Evolutionary conservation across 2,797 vertebrate genomes (phyloP).

Genomic region (Liasis olivaceus): DNA sequence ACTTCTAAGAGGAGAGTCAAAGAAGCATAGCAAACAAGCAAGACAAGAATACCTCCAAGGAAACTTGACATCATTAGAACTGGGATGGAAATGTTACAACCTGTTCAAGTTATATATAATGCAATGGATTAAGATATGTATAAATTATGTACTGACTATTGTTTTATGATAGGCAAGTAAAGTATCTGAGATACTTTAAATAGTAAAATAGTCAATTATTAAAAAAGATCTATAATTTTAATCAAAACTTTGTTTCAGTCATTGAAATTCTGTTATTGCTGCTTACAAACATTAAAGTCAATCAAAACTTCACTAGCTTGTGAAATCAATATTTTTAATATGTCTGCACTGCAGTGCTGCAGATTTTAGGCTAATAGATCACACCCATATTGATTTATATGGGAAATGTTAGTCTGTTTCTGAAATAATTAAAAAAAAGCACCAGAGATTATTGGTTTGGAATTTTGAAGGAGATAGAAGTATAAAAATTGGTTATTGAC

Average conservation of each 20-base stretch:
- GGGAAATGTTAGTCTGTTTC: slow-evolving; percentile 93
- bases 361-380: slow-evolving; percentile 91
- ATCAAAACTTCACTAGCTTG: slow-evolving; percentile 80
- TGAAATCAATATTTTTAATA: slow-evolving; percentile 88
- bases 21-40: background rate
- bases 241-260: slow-evolving; percentile 84
- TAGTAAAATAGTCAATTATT: slow-evolving; percentile 72
- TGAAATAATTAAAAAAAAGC: slow-evolving; percentile 82
- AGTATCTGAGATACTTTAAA: slow-evolving; percentile 70
- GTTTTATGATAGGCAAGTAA: slow-evolving; percentile 68
- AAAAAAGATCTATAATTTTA: slow-evolving; percentile 84
- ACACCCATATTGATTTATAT: slow-evolving; percentile 92
- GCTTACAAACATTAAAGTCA: slow-evolving; percentile 84
- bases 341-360: slow-evolving; percentile 82
- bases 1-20: background rate
- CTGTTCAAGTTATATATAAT: slow-evolving; percentile 58
- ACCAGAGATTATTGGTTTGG: slow-evolving; percentile 77
- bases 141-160: slow-evolving; percentile 69
- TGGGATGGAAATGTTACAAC: slow-evolving; percentile 47
- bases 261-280: slow-evolving; percentile 82
- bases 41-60: background rate
- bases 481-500: slow-evolving; percentile 99
- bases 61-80: slow-evolving; percentile 15
- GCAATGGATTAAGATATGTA: slow-evolving; percentile 64
- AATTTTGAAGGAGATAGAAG: slow-evolving; percentile 85